Conservation (phyloP, 92 coral and sea anemone genomes). For the Muricea muricata region DNA sequence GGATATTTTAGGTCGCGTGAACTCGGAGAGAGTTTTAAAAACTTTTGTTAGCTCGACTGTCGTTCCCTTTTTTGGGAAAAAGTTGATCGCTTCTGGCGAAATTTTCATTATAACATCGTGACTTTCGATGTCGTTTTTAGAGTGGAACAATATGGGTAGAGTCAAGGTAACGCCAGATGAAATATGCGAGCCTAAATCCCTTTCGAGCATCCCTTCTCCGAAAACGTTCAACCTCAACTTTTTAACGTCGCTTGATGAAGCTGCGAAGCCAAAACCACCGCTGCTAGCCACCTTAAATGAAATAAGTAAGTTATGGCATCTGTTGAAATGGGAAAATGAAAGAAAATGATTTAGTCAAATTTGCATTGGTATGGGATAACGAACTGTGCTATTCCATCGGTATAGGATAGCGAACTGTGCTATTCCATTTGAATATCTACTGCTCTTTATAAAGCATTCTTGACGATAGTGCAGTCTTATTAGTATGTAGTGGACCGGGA, state of each 20-base stretch:
- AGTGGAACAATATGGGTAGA: slow-evolving; percentile 72
- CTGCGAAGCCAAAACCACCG: slow-evolving; percentile 86
- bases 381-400: too few species aligned
- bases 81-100: slow-evolving; percentile 71
- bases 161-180: slow-evolving; percentile 88
- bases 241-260: slow-evolving; percentile 91
- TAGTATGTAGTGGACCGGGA: too few species aligned
- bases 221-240: slow-evolving; percentile 87
- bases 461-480: too few species aligned
- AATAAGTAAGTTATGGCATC: neutral
- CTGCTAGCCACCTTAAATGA: slow-evolving; percentile 80
- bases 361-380: too few species aligned
- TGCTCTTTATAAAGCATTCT: too few species aligned
- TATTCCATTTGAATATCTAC: too few species aligned
- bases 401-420: too few species aligned
- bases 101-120: slow-evolving; percentile 86
- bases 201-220: slow-evolving; percentile 86
- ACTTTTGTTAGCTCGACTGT: slow-evolving; percentile 80
- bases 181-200: slow-evolving; percentile 84
- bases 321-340: too few species aligned
- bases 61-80: slow-evolving; percentile 78
- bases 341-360: too few species aligned
- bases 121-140: slow-evolving; percentile 68
- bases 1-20: slow-evolving; percentile 70
- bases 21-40: slow-evolving; percentile 85